Percentiles rank a stretch among this genome's conserved stretches.
Evolutionary conservation across 2,113 vertebrate genomes (phyloP).

Genomic region (Platysternon megacephalum): DNA sequence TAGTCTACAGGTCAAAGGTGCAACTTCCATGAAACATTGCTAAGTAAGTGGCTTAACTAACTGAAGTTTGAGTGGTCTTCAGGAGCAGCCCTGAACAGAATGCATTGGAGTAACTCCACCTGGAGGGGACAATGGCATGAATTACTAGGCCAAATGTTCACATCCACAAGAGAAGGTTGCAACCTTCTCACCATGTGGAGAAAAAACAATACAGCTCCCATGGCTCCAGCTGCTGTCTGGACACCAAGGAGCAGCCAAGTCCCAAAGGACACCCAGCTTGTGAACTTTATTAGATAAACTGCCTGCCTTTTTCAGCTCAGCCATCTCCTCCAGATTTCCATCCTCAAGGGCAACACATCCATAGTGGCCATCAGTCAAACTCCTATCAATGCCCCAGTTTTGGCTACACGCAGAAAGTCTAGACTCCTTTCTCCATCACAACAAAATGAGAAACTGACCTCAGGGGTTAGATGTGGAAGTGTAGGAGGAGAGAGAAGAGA

Average conservation of each 20-base stretch:
- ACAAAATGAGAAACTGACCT: neutral
- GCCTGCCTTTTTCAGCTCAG: neutral
- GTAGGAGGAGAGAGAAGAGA: neutral
- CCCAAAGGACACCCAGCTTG: neutral
- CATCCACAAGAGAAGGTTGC: neutral
- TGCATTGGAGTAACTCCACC: neutral
- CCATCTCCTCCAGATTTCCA: neutral
- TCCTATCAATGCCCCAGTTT: neutral
- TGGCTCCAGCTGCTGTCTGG: neutral
- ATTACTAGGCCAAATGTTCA: neutral
- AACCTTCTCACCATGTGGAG: neutral
- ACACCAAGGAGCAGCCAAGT: neutral
- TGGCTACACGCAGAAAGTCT: neutral
- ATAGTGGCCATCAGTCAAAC: accelerated
- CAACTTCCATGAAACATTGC: neutral
- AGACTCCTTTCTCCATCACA: neutral
- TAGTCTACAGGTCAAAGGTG: neutral
- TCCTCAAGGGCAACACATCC: neutral
- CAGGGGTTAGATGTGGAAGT: neutral
- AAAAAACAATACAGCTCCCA: neutral
- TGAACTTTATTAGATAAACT: neutral
- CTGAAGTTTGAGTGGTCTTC: neutral
- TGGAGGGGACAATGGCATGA: neutral
- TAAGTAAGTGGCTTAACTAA: neutral
- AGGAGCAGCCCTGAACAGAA: neutral